phyloP scores from a whole-genome alignment of 2,797 vertebrate genomes.

The Mus minutoides region DNA sequence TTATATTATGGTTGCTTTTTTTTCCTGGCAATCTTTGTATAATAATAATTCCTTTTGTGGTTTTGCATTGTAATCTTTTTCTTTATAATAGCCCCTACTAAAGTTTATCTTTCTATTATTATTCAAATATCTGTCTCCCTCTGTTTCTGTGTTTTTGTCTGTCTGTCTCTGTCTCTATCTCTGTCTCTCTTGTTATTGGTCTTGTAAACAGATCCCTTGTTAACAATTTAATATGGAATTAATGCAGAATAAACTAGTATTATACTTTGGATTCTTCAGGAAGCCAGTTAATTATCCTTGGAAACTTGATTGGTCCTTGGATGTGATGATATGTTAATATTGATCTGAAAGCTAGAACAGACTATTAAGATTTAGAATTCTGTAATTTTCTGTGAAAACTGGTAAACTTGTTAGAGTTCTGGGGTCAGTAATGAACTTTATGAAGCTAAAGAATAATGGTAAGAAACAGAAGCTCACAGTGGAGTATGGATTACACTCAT shows the following conservation, averaged over 20 bases:
- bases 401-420: not conserved
- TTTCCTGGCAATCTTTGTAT: not conserved
- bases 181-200: not conserved
- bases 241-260: not conserved
- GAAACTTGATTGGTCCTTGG: not conserved
- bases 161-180: not conserved
- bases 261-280: not conserved
- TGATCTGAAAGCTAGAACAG: not conserved
- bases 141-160: not conserved
- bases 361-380: not conserved
- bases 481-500: not conserved
- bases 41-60: not conserved
- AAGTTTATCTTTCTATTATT: constrained; percentile 44
- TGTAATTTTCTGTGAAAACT: not conserved
- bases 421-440: not conserved
- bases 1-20: not conserved
- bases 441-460: not conserved
- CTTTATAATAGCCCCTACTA: not conserved
- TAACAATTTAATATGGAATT: not conserved
- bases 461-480: not conserved
- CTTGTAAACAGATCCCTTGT: not conserved
- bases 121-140: not conserved
- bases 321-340: not conserved
- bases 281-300: not conserved
- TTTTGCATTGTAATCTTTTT: not conserved